These are phyloP conservation scores for Thalassophryne amazonica DNA, from an alignment of 2,797 vertebrate species.

Conservation along the genomic window DNA sequence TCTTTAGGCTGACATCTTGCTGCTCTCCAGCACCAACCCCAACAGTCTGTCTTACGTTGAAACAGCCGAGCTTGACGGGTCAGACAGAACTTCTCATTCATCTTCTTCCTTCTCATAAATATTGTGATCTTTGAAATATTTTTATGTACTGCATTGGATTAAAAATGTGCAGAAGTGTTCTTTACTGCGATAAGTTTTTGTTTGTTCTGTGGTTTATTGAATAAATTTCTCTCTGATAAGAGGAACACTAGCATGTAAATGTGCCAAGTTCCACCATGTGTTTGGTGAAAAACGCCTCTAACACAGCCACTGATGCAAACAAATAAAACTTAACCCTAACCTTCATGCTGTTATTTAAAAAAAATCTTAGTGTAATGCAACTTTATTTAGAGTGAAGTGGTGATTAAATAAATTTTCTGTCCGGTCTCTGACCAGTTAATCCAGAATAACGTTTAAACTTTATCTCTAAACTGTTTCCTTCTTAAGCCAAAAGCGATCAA, in stretches of 20 bases:
- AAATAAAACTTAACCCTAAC: not conserved
- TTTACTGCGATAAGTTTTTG: not conserved
- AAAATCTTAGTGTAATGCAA: not conserved
- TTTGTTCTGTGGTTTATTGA: constrained; percentile 16
- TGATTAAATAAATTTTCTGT: not conserved
- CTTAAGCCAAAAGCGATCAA: not conserved
- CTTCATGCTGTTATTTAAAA: not conserved
- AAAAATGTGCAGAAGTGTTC: not conserved
- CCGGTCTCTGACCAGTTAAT: not conserved
- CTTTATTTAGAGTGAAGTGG: not conserved
- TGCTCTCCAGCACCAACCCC: constrained; percentile 88
- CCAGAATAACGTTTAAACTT: too few species aligned
- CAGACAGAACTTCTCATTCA: constrained; percentile 19
- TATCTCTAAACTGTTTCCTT: too few species aligned
- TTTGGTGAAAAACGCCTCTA: constrained; percentile 8
- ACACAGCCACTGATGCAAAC: constrained; percentile 28
- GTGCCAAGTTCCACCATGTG: not conserved
- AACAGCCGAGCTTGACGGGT: constrained; percentile 90
- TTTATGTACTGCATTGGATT: too few species aligned
- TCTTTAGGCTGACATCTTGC: constrained; percentile 84
- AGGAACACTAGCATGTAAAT: constrained; percentile 6
- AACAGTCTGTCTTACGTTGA: constrained; percentile 87
- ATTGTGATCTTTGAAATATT: not conserved
- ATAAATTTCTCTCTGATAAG: constrained; percentile 10
- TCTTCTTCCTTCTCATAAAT: not conserved